phyloP scores from a whole-genome alignment of 2,113 vertebrate genomes.

The Tinamus guttatus region DNA sequence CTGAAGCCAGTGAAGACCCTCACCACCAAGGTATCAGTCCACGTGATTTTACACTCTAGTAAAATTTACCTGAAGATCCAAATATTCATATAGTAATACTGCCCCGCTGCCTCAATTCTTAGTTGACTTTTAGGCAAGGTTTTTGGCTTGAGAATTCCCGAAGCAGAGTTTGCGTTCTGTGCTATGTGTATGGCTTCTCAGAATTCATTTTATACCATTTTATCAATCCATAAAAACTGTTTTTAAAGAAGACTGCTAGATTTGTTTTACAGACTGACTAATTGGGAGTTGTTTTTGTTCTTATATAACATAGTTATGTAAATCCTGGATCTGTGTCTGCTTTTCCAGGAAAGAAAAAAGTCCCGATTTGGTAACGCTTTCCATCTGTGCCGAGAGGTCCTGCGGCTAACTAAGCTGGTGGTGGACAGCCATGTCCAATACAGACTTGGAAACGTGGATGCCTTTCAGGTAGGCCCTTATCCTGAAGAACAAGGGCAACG shows the following conservation, averaged over 20 bases:
- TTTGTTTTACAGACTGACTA: not conserved
- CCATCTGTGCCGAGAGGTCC: conserved; percentile 95
- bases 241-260: not conserved
- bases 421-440: conserved; percentile 99
- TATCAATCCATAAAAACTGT: not conserved
- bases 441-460: conserved; percentile 96
- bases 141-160: not conserved
- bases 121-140: not conserved
- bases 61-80: not conserved
- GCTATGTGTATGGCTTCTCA: not conserved
- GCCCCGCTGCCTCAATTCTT: not conserved
- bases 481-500: accelerated
- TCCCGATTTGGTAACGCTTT: conserved; percentile 98
- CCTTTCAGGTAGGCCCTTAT: conserved; percentile 88
- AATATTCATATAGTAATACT: not conserved
- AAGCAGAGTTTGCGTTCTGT: not conserved
- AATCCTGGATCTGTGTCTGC: not conserved
- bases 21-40: conserved; percentile 90
- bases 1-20: conserved; percentile 98
- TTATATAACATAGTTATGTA: not conserved
- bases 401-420: conserved; percentile 95
- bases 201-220: too few relatives aligned
- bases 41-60: not conserved
- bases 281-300: not conserved
- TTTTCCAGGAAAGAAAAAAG: conserved; percentile 92